Evolutionary conservation across 2,797 vertebrate species (phyloP).

Genomic region (Argya squamiceps): DNA sequence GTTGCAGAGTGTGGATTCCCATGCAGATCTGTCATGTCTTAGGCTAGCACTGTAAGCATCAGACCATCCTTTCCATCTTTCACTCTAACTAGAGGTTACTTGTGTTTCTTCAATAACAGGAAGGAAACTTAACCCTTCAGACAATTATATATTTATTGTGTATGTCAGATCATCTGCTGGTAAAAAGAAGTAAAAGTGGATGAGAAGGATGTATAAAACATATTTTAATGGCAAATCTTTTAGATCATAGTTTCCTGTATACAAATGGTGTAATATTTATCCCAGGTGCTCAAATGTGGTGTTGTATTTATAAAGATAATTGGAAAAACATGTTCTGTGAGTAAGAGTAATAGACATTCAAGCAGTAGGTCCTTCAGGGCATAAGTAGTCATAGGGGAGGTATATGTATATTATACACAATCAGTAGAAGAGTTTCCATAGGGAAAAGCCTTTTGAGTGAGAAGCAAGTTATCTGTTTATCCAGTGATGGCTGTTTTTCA

Average conservation of each 20-base stretch:
- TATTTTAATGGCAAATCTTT: slow-evolving; percentile 38
- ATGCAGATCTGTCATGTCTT: slow-evolving; percentile 16
- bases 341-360: slow-evolving; percentile 26
- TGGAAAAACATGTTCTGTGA: slow-evolving; percentile 59
- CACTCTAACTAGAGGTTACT: not conserved
- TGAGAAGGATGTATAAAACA: slow-evolving; percentile 11
- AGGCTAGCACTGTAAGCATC: not conserved
- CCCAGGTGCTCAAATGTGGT: slow-evolving; percentile 41
- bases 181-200: slow-evolving; percentile 11
- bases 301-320: slow-evolving; percentile 62
- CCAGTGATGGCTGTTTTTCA: not conserved
- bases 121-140: not conserved
- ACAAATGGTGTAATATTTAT: slow-evolving; percentile 52
- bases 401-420: slow-evolving; percentile 3
- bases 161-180: slow-evolving; percentile 1
- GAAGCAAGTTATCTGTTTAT: not conserved
- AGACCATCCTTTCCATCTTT: slow-evolving; percentile 12
- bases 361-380: slow-evolving; percentile 27
- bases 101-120: slow-evolving; percentile 11
- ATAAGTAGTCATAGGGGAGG: slow-evolving; percentile 40
- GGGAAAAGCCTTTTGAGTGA: slow-evolving; percentile 31
- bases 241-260: slow-evolving; percentile 14
- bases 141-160: not conserved
- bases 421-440: not conserved
- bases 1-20: not conserved